phyloP scores from a whole-genome alignment of 2,797 vertebrate species.

The Periophthalmus magnuspinnatus region DNA sequence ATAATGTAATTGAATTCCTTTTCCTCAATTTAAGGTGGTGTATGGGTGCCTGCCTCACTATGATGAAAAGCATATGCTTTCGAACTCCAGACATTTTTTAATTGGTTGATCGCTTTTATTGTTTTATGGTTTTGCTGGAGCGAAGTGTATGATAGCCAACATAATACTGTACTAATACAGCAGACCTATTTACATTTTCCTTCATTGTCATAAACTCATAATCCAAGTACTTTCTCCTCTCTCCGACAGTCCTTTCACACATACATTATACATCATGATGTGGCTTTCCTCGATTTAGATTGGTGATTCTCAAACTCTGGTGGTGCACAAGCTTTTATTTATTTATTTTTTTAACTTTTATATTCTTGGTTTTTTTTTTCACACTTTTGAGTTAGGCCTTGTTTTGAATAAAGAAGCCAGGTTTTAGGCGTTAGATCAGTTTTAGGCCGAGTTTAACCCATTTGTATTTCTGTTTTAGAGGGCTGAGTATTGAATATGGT shows the following conservation, averaged over 20 bases:
- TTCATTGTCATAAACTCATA: slow-evolving; percentile 21
- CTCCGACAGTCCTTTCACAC: slow-evolving; percentile 12
- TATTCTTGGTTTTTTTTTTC: no score
- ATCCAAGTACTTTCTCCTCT: slow-evolving; percentile 20
- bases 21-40: no score
- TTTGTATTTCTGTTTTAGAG: no score
- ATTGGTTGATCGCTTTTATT: slow-evolving; percentile 44
- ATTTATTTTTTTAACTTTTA: not conserved
- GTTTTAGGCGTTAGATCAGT: no score
- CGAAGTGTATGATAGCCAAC: slow-evolving; percentile 15
- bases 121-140: slow-evolving; percentile 44
- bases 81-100: slow-evolving; percentile 1
- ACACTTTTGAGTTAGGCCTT: not conserved
- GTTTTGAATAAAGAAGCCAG: not conserved
- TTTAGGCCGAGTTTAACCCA: no score
- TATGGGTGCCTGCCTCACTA: not conserved
- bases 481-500: not conserved
- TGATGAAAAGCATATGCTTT: not conserved
- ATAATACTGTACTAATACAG: slow-evolving; percentile 34
- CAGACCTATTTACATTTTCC: slow-evolving; percentile 16
- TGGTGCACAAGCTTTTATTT: not conserved
- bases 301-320: not conserved
- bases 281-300: not conserved
- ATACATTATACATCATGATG: slow-evolving; percentile 1
- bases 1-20: no score